Evolutionary conservation across 2,888 invertebrate genomes (phyloP).

Genomic region (Pyrochroa serraticornis): DNA sequence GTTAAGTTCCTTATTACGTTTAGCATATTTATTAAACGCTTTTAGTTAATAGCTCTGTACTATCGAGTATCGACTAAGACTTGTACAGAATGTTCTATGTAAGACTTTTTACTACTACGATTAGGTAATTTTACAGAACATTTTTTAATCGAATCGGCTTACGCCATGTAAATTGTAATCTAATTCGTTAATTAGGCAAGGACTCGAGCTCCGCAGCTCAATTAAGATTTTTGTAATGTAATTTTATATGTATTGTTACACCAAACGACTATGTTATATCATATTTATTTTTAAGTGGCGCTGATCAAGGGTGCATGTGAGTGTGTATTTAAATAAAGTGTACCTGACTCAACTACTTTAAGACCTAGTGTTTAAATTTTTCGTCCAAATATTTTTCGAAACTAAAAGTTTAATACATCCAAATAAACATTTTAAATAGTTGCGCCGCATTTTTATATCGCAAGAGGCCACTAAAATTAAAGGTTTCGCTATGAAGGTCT

Average conservation of each 20-base stretch:
- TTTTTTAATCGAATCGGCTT: not conserved
- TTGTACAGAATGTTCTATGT: slow-evolving; percentile 3
- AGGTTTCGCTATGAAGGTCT: too few relatives aligned
- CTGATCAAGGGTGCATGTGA: not conserved
- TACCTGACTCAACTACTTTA: slow-evolving; percentile 40
- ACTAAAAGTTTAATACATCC: slow-evolving; percentile 28
- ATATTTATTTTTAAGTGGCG: slow-evolving; percentile 17
- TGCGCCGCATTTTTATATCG: too few relatives aligned
- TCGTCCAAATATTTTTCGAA: slow-evolving; percentile 41
- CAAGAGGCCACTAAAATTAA: too few relatives aligned
- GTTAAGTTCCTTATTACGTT: slow-evolving; percentile 24
- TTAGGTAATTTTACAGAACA: too few relatives aligned
- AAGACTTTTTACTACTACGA: slow-evolving; percentile 10
- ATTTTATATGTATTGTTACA: slow-evolving; percentile 1
- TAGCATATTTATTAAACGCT: slow-evolving; percentile 17
- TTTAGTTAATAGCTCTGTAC: not conserved
- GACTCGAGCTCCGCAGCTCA: too few relatives aligned
- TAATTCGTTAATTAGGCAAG: too few relatives aligned
- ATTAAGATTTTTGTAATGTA: too few relatives aligned
- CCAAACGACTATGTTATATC: slow-evolving; percentile 24
- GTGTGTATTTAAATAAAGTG: slow-evolving; percentile 30
- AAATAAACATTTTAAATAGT: slow-evolving; percentile 13
- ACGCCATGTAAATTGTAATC: slow-evolving; percentile 18
- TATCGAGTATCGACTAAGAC: not conserved
- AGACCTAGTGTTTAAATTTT: slow-evolving; percentile 31